These are phyloP conservation scores for Drosophila yooni DNA, from an alignment of 2,888 invertebrate genomes.

Conservation along the genomic window DNA sequence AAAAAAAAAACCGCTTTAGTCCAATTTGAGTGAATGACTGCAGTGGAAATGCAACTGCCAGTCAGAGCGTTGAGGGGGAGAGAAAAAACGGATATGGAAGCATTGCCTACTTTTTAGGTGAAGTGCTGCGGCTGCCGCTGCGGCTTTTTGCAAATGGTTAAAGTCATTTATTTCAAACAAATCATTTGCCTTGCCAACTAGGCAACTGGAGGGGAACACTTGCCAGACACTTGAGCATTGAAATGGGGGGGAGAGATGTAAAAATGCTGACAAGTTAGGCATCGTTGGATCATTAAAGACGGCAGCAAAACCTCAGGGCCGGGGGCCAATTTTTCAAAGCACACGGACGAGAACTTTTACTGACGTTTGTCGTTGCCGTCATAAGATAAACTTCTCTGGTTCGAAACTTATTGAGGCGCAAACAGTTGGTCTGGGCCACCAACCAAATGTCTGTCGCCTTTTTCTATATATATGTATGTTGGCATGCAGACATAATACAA, in stretches of 20 bases:
- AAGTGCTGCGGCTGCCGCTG: conserved; percentile 69
- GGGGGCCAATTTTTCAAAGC: conserved; percentile 69
- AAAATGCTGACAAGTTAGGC: conserved; percentile 62
- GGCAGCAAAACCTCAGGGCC: conserved; percentile 22
- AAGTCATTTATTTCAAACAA: conserved; percentile 78
- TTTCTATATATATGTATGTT: conserved; percentile 23
- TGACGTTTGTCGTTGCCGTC: conserved; percentile 67
- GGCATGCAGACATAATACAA: conserved; percentile 58
- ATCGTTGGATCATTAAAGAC: conserved; percentile 52
- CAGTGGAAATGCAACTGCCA: conserved; percentile 73
- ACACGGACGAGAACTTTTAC: conserved; percentile 68
- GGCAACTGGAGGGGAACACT: conserved; percentile 27
- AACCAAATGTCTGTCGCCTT: conserved; percentile 54
- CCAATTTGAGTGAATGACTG: conserved; percentile 76
- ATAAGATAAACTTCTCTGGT: conserved; percentile 70
- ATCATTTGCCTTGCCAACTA: conserved; percentile 67
- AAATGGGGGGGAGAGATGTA: background rate
- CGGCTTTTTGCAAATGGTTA: conserved; percentile 74
- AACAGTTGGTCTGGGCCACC: conserved; percentile 56
- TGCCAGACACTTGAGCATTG: conserved; percentile 35
- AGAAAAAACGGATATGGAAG: conserved; percentile 35
- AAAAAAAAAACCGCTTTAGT: conserved; percentile 58
- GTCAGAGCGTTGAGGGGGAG: conserved; percentile 42
- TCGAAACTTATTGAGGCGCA: conserved; percentile 77
- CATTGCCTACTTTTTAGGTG: conserved; percentile 69